A percentile compares a stretch with the other conserved stretches of the same genome.
Conservation (phyloP, 2,113 vertebrate species). For the Fukomys damarensis region DNA sequence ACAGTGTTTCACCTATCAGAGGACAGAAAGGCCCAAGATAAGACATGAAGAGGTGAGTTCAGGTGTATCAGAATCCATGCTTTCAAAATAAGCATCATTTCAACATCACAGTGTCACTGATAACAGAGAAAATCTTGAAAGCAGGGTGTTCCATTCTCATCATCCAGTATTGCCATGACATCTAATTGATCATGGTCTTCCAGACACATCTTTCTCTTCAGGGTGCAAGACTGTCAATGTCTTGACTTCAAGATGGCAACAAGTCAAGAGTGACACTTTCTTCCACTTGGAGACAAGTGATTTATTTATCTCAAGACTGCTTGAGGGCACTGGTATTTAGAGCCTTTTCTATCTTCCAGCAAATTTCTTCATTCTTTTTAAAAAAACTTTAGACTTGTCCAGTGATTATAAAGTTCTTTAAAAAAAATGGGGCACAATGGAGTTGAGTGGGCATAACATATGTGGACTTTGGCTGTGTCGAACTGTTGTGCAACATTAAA, state of each 20-base stretch:
- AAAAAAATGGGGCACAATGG: not conserved
- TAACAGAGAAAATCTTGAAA: not conserved
- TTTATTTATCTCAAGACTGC: not conserved
- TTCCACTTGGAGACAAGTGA: not conserved
- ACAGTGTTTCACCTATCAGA: not conserved
- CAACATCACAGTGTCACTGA: not conserved
- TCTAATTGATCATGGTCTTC: not conserved
- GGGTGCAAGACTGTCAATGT: not conserved
- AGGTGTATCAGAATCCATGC: not conserved
- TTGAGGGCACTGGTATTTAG: not conserved
- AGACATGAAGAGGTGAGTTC: not conserved
- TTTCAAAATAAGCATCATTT: constrained; percentile 8
- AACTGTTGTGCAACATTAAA: not conserved
- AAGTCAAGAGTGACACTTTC: not conserved
- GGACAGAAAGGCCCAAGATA: not conserved
- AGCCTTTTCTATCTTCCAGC: not conserved
- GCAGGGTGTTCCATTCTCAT: not conserved
- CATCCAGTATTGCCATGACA: no score
- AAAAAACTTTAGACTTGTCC: not conserved
- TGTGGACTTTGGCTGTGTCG: not conserved
- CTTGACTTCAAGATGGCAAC: not conserved
- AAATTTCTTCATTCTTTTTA: not conserved
- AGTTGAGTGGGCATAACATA: not conserved
- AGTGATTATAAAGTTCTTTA: not conserved
- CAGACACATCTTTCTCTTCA: not conserved